Evolutionary conservation across 2,888 invertebrate genomes (phyloP), one percentile per base, ranked within the genome.

Genomic region (Agrochola litura): DNA sequence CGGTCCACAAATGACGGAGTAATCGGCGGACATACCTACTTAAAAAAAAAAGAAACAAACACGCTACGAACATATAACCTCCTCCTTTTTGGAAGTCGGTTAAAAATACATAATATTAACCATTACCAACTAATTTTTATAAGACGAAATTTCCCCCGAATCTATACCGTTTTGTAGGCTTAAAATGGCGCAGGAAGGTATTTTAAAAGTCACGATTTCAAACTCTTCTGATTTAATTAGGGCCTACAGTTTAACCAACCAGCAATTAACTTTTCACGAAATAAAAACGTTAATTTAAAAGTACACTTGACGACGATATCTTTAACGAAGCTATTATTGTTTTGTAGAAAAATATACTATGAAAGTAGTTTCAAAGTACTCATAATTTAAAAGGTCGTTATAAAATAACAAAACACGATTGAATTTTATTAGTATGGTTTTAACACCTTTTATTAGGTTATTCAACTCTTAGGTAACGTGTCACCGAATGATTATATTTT

Each of bases 191-290:
- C 54, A 76, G 14, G 58, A 68, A 25, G 25, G 37, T 54, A 76
- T 79, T 60, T 25, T 25, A 49, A 30, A 30, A 61, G 41, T 49
- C 69, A 70, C 76, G 65, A 82, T 66, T 82, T 10, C 41, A 41
- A 54, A 64, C 58, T 81, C 68, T 75, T 68, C 64, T 54, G 58
- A 79, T 68, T 79, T 81, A 58, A 81, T 79, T 79, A 79, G 64
- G 46, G 64, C 43, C 43, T 30, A 54, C 70, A 76, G 68, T 77
- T 81, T 65, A 77, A 77, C 60, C 60, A 77, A 61, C 73, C 73
- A 49, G 69, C 54, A 77, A 82, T 82, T 82, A 82, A 82, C 73
- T 73, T 82, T 65, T 77, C 56, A 82, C 54, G 69, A 82, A 82
- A 82, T 77, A 82, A 82, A 81, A 82, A 81, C 46, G 71, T 63